These are phyloP conservation scores for Mamestra configurata DNA, from an alignment of 1,140 invertebrate genomes.

Conservation along the genomic window DNA sequence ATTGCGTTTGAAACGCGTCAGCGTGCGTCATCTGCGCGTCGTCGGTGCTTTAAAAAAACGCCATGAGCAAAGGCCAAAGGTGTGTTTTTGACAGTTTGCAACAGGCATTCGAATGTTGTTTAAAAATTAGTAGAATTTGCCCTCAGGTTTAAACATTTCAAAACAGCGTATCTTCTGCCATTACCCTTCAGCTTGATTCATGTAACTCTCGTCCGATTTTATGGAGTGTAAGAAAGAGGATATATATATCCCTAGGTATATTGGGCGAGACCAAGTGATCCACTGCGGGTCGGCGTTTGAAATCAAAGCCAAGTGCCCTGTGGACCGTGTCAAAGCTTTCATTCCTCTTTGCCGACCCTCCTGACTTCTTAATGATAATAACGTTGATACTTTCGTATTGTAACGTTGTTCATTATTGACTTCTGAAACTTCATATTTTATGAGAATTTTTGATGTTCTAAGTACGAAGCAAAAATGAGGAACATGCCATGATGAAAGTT, in stretches of 20 bases:
- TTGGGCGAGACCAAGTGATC: constrained; percentile 25
- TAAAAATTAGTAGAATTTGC: no score
- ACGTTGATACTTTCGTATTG: constrained; percentile 14
- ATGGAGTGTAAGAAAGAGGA: constrained; percentile 23
- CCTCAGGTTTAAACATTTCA: background rate
- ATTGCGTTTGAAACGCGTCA: no score
- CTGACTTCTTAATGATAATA: constrained; percentile 38
- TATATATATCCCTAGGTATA: constrained; percentile 35
- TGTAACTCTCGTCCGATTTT: constrained; percentile 31
- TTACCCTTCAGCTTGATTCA: background rate
- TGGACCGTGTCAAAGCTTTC: constrained; percentile 43
- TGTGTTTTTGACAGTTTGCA: no score
- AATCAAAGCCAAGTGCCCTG: constrained; percentile 41
- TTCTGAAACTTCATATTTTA: background rate
- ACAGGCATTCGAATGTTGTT: no score
- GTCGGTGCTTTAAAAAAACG: no score
- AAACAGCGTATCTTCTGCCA: background rate
- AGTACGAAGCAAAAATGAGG: no score
- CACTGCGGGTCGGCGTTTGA: constrained; percentile 13
- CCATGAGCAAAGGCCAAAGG: no score
- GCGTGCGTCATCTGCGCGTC: no score
- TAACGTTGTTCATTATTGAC: constrained; percentile 9
- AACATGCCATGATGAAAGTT: no score
- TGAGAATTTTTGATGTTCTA: background rate
- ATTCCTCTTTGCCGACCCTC: constrained; percentile 12